phyloP scores from a whole-genome alignment of 2,113 vertebrate species.

The Bolborhynchus lineola region DNA sequence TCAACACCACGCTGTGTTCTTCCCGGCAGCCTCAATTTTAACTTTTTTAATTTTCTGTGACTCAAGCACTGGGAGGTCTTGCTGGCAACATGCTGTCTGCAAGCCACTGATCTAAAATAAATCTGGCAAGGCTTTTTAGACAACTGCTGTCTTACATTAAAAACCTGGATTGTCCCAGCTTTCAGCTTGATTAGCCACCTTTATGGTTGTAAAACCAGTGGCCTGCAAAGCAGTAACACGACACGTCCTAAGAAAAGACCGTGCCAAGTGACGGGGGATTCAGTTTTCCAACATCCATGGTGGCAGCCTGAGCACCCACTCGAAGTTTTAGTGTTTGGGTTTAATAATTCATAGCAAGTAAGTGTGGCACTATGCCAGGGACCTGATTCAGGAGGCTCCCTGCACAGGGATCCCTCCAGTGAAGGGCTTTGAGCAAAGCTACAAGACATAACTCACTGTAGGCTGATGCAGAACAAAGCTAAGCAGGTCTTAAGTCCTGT shows the following conservation, averaged over 20 bases:
- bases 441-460: accelerated
- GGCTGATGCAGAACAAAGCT: no score
- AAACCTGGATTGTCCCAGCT: not conserved
- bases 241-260: not conserved
- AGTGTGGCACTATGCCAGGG: not conserved
- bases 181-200: not conserved
- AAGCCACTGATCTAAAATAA: not conserved
- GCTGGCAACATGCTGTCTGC: not conserved
- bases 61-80: not conserved
- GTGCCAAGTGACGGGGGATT: not conserved
- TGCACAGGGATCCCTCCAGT: accelerated
- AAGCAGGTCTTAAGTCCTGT: not conserved
- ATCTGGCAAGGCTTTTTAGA: not conserved
- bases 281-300: not conserved
- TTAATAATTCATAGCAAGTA: not conserved
- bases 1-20: not conserved
- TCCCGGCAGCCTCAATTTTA: not conserved
- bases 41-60: not conserved
- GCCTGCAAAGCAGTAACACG: not conserved
- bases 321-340: not conserved
- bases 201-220: not conserved
- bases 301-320: not conserved
- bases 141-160: not conserved
- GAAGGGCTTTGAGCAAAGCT: no score
- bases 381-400: no score